Conservation (phyloP, 1,140 invertebrate genomes). For the Conopomorpha cramerella region DNA sequence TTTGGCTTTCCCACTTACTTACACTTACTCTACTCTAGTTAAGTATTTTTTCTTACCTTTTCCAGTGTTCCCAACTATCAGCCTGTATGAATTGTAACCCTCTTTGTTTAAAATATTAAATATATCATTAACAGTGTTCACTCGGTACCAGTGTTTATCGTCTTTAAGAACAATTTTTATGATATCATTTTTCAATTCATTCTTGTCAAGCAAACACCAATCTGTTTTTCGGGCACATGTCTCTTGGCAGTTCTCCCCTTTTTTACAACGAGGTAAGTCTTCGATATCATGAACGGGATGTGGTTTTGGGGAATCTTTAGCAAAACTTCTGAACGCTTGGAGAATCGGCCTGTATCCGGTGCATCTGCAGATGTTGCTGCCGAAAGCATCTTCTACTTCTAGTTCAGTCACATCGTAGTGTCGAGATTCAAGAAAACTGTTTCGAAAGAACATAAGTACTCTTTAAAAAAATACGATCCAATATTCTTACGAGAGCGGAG, state of each 20-base stretch:
- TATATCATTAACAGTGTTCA: slow-evolving; percentile 25
- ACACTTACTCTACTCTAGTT: too few species aligned
- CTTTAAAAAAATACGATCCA: too few species aligned
- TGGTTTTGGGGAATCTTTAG: slow-evolving; percentile 59
- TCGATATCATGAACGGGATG: slow-evolving; percentile 40
- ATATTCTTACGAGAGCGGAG: too few species aligned
- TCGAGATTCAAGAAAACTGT: slow-evolving; percentile 21
- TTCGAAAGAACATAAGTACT: too few species aligned
- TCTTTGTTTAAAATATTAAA: slow-evolving; percentile 26
- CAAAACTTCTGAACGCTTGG: slow-evolving; percentile 79
- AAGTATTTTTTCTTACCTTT: slow-evolving; percentile 17
- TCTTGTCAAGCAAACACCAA: neutral
- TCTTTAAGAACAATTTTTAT: slow-evolving; percentile 30
- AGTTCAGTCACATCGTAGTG: slow-evolving; percentile 56
- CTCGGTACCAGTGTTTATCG: slow-evolving; percentile 29
- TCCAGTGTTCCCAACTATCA: slow-evolving; percentile 62
- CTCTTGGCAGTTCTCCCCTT: neutral
- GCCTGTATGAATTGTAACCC: slow-evolving; percentile 44
- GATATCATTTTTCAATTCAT: too few species aligned
- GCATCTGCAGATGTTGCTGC: slow-evolving; percentile 84
- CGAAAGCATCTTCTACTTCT: slow-evolving; percentile 75
- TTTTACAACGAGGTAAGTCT: slow-evolving; percentile 21
- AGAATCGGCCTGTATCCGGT: slow-evolving; percentile 87
- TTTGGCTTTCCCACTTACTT: too few species aligned
- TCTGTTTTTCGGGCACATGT: neutral